Base-by-base conservation (phyloP, 1,140 invertebrate species). In the Rhyacophila brunnea region DNA sequence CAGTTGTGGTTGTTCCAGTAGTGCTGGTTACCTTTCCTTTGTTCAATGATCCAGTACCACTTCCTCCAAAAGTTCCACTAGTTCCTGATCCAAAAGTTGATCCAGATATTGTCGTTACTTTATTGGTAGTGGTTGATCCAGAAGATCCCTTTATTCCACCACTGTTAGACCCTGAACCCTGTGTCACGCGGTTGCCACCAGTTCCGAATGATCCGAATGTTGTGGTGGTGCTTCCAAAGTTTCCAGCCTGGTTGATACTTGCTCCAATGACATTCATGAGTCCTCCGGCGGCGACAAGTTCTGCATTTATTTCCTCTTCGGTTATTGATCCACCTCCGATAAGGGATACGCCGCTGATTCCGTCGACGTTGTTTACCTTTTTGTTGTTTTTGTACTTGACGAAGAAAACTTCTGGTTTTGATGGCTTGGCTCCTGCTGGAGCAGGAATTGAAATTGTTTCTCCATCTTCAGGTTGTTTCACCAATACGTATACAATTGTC, bases 401-500 rank as follows among this genome's bases (percentile, higher is more conserved):
- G 70, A 83, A 83, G 70, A 81, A 82, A 10, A 83, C 81, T 68
- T 83, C 81, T 2, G 81, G 81, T 68, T 83, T 83, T 69, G 68
- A 72, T 50, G 79, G 80, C 53, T 79, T 72, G 9, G 80, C 80
- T 42, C 80, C 78, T 11, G 70, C 71, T 4, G 72, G 71, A 14
- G 74, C 73, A 7, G 81, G 80, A 56, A 83, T 71, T 65, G 58
- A 65, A 66, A 77, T 70, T 51, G 71, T 62, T 51, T 70, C 69
- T 17, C 54, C 60, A 1, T 74, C 70, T 60, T 75, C 67, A 36
- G 84, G 85, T 71, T 86, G 87, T 74, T 89, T 87, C 5, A 86
- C 85, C 36, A 90, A 71, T 1, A 90, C 87, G 70, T 90, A 90
- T 66, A 90, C 87, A n/a, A 89, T 78, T 2, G 88, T 90, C 67